Conservation (phyloP, 2,113 vertebrate genomes). For the Gobio gobio region DNA sequence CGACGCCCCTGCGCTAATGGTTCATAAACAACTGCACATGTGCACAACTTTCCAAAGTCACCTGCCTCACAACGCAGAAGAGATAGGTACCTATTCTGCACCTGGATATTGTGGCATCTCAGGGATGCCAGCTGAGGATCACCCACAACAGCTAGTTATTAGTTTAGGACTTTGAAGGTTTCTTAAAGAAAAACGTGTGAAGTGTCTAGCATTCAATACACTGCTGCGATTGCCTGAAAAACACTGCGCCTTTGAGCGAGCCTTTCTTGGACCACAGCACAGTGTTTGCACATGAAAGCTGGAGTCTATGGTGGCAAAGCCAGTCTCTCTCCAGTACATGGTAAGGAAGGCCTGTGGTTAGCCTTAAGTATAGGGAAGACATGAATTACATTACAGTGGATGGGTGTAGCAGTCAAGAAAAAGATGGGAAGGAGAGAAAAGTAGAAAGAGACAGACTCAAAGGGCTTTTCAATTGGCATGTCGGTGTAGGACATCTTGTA, state of each 20-base stretch:
- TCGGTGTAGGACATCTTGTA: background rate
- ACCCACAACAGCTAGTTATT: background rate
- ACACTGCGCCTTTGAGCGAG: conserved; percentile 11
- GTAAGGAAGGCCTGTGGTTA: conserved; percentile 51
- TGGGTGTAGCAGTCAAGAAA: conserved; percentile 44
- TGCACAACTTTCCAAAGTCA: conserved; percentile 2
- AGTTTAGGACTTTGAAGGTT: background rate
- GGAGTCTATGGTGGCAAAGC: conserved; percentile 40
- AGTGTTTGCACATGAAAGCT: conserved; percentile 46
- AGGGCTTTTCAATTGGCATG: conserved; percentile 22
- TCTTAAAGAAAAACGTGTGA: background rate
- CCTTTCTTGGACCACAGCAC: conserved; percentile 38
- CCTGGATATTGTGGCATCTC: background rate
- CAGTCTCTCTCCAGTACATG: conserved; percentile 42
- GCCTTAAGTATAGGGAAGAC: conserved; percentile 54
- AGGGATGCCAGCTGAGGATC: background rate
- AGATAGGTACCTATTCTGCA: background rate
- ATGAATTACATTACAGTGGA: conserved; percentile 40
- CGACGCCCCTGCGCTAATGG: no score
- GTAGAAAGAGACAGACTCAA: background rate
- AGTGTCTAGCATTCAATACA: background rate
- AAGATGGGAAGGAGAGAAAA: conserved; percentile 4
- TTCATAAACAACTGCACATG: background rate
- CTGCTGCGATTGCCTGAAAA: background rate
- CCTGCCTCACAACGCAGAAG: background rate